A percentile compares a stretch with the other conserved stretches of the same genome.
phyloP scores from a whole-genome alignment of 2,797 vertebrate genomes.

The Oreortyx pictus region DNA sequence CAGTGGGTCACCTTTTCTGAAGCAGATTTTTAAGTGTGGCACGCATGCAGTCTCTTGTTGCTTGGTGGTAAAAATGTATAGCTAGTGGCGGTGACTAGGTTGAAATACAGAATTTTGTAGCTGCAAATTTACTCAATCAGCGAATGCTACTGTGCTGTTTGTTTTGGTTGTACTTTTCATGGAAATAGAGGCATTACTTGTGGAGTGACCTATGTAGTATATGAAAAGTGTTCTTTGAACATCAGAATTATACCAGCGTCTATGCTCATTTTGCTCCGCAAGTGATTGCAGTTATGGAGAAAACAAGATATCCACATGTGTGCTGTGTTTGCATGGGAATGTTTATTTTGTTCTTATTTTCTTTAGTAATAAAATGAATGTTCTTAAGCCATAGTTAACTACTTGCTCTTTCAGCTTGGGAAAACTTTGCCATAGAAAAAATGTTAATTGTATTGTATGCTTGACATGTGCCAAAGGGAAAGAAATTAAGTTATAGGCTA shows the following conservation, averaged over 20 bases:
- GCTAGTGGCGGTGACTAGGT: too few relatives aligned
- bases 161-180: too few relatives aligned
- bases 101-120: too few relatives aligned
- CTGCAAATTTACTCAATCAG: too few relatives aligned
- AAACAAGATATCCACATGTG: neutral
- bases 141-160: too few relatives aligned
- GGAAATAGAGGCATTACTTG: too few relatives aligned
- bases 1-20: too few relatives aligned
- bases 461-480: neutral
- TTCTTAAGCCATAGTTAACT: neutral
- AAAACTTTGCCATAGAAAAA: neutral
- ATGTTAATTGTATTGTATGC: neutral
- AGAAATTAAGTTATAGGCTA: neutral
- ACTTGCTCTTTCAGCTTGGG: neutral
- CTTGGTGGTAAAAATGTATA: too few relatives aligned
- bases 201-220: neutral
- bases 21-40: too few relatives aligned
- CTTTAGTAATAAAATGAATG: neutral
- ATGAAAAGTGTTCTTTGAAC: neutral
- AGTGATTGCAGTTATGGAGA: neutral
- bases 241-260: neutral
- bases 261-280: neutral
- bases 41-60: too few relatives aligned
- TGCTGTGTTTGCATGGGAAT: neutral
- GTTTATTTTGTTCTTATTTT: neutral